Percentiles rank a stretch among this genome's conserved stretches.
These are phyloP conservation scores for Aethes cnicana DNA, from an alignment of 2,888 invertebrate species.

Conservation along the genomic window DNA sequence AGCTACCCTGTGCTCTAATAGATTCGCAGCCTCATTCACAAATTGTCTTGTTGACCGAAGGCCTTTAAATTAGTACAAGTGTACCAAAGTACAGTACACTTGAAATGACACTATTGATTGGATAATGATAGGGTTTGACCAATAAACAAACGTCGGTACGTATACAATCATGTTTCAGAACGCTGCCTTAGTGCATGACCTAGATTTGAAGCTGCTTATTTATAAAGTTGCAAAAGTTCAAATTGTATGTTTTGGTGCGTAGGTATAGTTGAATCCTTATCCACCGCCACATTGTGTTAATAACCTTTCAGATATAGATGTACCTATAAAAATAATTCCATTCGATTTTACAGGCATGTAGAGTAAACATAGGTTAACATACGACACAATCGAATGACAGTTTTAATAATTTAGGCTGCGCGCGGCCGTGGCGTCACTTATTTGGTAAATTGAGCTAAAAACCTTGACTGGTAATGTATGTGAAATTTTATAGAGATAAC, in stretches of 20 bases:
- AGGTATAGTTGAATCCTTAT: no score
- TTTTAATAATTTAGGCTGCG: slow-evolving; percentile 12
- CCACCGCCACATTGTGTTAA: no score
- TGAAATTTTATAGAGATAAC: slow-evolving; percentile 9
- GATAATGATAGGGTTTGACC: background rate
- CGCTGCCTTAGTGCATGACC: no score
- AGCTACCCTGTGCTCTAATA: background rate
- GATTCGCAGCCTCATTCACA: background rate
- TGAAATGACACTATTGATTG: slow-evolving; percentile 13
- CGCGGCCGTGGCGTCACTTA: background rate
- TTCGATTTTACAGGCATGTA: no score
- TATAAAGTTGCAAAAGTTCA: no score
- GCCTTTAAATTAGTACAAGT: slow-evolving; percentile 10
- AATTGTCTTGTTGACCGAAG: slow-evolving; percentile 1
- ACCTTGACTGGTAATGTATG: slow-evolving; percentile 10
- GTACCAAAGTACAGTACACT: background rate
- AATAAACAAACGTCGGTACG: background rate
- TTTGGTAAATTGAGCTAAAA: slow-evolving; percentile 13
- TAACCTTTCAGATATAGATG: no score
- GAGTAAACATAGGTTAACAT: background rate
- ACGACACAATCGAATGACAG: background rate
- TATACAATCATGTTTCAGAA: no score
- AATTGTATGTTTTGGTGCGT: no score
- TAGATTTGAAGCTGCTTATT: no score
- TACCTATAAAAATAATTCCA: no score